These are phyloP conservation scores for Plectrocnemia conspersa DNA, from an alignment of 1,140 invertebrate species.

Conservation along the genomic window DNA sequence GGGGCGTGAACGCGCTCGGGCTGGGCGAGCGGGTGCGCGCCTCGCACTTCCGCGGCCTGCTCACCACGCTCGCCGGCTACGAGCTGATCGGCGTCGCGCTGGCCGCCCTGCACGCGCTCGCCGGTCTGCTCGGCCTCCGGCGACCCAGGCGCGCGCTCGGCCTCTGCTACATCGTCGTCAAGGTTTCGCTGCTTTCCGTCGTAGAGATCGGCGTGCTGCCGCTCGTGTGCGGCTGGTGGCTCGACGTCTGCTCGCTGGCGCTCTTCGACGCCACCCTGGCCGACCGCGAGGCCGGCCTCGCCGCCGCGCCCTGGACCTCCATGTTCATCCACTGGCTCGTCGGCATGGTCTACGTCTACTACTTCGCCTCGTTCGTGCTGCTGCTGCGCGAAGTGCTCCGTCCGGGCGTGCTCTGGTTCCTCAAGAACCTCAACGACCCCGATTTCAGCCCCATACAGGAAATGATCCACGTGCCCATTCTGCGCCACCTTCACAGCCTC, in stretches of 20 bases:
- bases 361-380: conserved; percentile 96
- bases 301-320: conserved; percentile 86
- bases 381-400: conserved; percentile 88
- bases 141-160: conserved; percentile 83
- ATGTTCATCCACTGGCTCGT: conserved; percentile 99
- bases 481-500: conserved; percentile 83
- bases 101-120: conserved; percentile 76
- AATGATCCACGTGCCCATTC: conserved; percentile 96
- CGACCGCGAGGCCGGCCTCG: conserved; percentile 83
- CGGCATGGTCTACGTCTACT: conserved; percentile 99
- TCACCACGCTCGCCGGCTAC: conserved; percentile 92
- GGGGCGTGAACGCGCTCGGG: conserved; percentile 61
- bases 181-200: conserved; percentile 86
- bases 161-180: conserved; percentile 95
- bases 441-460: conserved; percentile 98
- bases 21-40: conserved; percentile 68
- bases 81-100: conserved; percentile 82
- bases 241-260: conserved; percentile 95
- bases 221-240: conserved; percentile 96
- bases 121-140: conserved; percentile 69
- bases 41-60: conserved; percentile 84
- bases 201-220: conserved; percentile 96
- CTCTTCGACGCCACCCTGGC: conserved; percentile 90
- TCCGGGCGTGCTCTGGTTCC: conserved; percentile 95
- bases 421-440: conserved; percentile 96